These are phyloP conservation scores for Uromys caudimaculatus DNA, from an alignment of 2,797 vertebrate species.

Conservation along the genomic window DNA sequence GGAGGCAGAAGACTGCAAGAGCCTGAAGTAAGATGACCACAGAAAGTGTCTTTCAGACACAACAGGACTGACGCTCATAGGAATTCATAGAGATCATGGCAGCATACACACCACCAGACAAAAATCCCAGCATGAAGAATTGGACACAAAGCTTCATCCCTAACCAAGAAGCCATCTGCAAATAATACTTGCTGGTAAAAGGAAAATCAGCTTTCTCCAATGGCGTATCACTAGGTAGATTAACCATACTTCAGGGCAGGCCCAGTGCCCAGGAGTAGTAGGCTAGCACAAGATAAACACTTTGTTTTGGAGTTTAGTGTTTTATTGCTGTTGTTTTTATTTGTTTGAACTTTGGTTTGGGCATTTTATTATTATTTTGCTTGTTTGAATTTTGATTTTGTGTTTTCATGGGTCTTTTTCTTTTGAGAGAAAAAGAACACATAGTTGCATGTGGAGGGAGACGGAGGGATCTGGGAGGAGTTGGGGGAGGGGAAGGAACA, in stretches of 20 bases:
- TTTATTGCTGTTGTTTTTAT: neutral
- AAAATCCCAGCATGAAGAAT: neutral
- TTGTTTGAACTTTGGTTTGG: neutral
- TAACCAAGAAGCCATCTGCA: neutral
- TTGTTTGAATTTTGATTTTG: neutral
- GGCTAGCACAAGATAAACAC: neutral
- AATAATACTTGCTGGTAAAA: neutral
- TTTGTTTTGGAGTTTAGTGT: neutral
- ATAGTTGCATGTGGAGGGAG: neutral
- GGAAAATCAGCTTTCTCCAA: too few relatives aligned
- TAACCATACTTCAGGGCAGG: neutral
- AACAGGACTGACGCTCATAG: neutral
- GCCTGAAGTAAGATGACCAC: neutral
- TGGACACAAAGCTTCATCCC: neutral
- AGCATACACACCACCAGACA: neutral
- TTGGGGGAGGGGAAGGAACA: neutral
- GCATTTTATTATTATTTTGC: neutral
- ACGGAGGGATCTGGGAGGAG: neutral
- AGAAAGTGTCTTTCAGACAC: neutral
- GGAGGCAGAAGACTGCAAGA: neutral
- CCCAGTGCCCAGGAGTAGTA: neutral
- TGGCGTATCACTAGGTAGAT: neutral
- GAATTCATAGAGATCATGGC: neutral
- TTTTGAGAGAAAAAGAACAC: neutral
- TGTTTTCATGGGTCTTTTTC: neutral